Conservation (phyloP, 1,140 invertebrate genomes). For the Lepidotrigona ventralis region DNA sequence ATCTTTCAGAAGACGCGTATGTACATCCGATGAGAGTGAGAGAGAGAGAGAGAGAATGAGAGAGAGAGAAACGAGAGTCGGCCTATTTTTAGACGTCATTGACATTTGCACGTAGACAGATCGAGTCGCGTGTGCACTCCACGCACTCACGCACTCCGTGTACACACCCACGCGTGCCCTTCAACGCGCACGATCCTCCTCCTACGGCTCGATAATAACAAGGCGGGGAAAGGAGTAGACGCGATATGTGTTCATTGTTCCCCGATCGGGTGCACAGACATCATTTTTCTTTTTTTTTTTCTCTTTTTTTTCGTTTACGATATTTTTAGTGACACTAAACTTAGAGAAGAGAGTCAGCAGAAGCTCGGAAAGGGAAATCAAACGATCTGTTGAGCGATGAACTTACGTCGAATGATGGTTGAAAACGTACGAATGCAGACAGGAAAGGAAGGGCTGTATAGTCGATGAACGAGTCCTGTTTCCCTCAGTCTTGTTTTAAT, state of each 20-base stretch:
- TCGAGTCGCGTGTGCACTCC: conserved; percentile 27
- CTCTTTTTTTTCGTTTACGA: neutral
- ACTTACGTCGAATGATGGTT: too few relatives aligned
- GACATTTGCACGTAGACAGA: conserved; percentile 67
- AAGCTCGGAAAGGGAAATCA: neutral
- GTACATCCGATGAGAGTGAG: conserved; percentile 7
- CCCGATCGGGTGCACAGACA: conserved; percentile 15
- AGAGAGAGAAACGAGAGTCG: conserved; percentile 30
- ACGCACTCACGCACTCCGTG: conserved; percentile 24
- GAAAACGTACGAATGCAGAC: neutral
- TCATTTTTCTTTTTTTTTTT: conserved; percentile 25
- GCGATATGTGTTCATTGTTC: conserved; percentile 54
- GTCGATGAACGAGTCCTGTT: neutral
- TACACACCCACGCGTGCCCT: conserved; percentile 65
- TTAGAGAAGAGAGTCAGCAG: neutral
- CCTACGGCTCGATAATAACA: conserved; percentile 64
- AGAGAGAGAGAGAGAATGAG: neutral
- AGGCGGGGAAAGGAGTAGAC: conserved; percentile 49
- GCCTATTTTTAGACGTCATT: conserved; percentile 69
- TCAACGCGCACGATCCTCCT: conserved; percentile 50
- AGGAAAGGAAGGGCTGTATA: neutral
- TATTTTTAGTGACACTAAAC: conserved; percentile 55
- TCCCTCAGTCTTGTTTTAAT: neutral
- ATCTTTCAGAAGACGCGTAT: neutral
- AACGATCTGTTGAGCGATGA: neutral